Conservation (phyloP, 2,888 invertebrate genomes). For the Sepioteuthis lessoniana region DNA sequence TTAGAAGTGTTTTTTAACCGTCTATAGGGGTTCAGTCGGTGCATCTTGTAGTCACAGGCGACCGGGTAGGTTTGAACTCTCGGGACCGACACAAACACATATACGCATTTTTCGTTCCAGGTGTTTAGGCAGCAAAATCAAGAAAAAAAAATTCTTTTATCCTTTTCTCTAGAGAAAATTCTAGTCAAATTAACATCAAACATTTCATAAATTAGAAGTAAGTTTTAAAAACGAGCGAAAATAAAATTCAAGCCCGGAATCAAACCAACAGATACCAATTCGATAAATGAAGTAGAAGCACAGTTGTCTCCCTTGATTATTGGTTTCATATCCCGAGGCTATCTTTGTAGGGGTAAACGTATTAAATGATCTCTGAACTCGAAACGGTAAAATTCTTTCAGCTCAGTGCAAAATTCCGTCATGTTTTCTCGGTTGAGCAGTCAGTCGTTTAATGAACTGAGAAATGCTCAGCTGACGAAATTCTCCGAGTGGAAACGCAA, state of each 20-base stretch:
- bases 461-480: not conserved
- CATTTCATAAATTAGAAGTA: too few species aligned
- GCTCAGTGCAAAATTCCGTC: not conserved
- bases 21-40: too few species aligned
- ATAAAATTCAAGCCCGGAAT: not conserved
- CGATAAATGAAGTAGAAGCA: not conserved
- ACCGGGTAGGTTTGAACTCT: too few species aligned
- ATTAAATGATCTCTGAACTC: not conserved
- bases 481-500: not conserved
- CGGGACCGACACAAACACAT: too few species aligned
- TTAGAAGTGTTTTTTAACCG: too few species aligned
- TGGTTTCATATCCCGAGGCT: not conserved
- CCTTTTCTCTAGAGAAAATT: too few species aligned
- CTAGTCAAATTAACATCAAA: too few species aligned
- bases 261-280: not conserved
- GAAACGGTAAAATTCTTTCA: not conserved
- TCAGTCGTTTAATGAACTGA: not conserved
- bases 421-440: not conserved
- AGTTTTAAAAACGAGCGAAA: too few species aligned
- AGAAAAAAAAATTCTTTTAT: too few species aligned
- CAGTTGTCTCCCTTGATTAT: not conserved
- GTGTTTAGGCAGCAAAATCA: too few species aligned
- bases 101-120: too few species aligned
- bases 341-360: not conserved
- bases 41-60: too few species aligned